Conservation (phyloP, 2,113 vertebrate species). For the Macaca mulatta region DNA sequence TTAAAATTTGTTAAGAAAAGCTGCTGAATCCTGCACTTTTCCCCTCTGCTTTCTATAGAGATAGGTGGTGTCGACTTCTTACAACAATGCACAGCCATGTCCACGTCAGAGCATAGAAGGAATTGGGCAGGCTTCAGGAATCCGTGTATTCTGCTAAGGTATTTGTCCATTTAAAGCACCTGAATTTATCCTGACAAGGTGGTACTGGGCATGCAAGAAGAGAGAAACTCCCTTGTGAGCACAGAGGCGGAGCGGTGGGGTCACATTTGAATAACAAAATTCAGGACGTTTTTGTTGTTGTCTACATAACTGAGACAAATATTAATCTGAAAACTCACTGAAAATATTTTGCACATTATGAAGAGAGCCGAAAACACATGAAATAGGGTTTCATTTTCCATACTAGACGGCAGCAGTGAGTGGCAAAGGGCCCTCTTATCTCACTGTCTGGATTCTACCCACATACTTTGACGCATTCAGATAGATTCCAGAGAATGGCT, state of each 20-base stretch:
- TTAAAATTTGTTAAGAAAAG: neutral
- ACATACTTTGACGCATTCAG: fast-evolving
- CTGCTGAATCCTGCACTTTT: neutral
- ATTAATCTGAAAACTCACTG: neutral
- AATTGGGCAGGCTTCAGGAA: neutral
- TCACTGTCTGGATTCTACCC: neutral
- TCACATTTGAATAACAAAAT: fast-evolving
- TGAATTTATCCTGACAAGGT: neutral
- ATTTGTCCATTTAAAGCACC: neutral
- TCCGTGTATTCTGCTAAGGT: neutral
- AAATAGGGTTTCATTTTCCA: neutral
- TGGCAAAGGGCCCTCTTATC: neutral
- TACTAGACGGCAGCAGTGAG: neutral
- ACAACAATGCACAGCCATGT: fast-evolving
- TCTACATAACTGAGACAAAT: neutral
- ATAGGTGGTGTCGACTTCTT: fast-evolving
- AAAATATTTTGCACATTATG: neutral
- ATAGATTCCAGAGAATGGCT: neutral
- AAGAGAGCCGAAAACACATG: neutral
- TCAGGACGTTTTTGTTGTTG: neutral
- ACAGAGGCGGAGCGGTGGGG: neutral
- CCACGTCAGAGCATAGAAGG: neutral
- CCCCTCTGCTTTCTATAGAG: neutral
- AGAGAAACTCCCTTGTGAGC: neutral
- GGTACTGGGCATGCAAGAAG: neutral